These are phyloP conservation scores for Neodiprion lecontei DNA, from an alignment of 1,140 invertebrate species.

Conservation along the genomic window DNA sequence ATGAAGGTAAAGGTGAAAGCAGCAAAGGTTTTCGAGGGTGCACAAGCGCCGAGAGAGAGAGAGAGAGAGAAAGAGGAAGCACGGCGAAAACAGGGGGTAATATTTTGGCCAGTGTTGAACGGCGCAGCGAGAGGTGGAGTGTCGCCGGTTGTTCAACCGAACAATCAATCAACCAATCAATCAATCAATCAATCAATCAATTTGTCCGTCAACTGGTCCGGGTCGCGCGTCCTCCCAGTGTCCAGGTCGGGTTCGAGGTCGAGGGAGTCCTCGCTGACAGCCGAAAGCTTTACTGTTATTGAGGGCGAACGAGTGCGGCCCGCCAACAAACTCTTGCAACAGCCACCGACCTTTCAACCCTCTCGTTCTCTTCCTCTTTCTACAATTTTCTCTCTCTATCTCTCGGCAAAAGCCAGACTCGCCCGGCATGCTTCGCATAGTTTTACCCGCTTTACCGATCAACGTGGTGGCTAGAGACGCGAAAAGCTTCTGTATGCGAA, in stretches of 20 bases:
- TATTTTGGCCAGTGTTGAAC: neutral
- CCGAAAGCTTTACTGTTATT: conserved; percentile 12
- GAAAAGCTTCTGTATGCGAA: too few relatives aligned
- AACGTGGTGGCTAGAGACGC: neutral
- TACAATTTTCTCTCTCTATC: neutral
- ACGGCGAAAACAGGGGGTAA: too few relatives aligned
- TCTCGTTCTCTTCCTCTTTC: neutral
- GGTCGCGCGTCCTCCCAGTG: conserved; percentile 14
- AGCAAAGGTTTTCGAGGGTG: too few relatives aligned
- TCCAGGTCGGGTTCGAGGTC: neutral
- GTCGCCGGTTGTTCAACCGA: neutral
- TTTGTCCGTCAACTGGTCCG: conserved; percentile 17
- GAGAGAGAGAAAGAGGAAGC: too few relatives aligned
- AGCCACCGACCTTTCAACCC: conserved; percentile 19
- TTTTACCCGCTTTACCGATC: conserved; percentile 31
- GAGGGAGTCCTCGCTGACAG: conserved; percentile 25
- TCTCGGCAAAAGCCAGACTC: too few relatives aligned
- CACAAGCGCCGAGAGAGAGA: too few relatives aligned
- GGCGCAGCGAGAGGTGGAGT: neutral
- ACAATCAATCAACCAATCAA: conserved; percentile 27
- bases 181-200: conserved; percentile 28
- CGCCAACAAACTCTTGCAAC: conserved; percentile 29
- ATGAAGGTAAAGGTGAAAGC: too few relatives aligned
- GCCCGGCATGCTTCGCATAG: conserved; percentile 28
- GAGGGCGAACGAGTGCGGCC: conserved; percentile 24